Evolutionary conservation across 1,140 invertebrate species (phyloP), one percentile per base, ranked within the genome.

Genomic region (Cherax quadricarinatus): DNA sequence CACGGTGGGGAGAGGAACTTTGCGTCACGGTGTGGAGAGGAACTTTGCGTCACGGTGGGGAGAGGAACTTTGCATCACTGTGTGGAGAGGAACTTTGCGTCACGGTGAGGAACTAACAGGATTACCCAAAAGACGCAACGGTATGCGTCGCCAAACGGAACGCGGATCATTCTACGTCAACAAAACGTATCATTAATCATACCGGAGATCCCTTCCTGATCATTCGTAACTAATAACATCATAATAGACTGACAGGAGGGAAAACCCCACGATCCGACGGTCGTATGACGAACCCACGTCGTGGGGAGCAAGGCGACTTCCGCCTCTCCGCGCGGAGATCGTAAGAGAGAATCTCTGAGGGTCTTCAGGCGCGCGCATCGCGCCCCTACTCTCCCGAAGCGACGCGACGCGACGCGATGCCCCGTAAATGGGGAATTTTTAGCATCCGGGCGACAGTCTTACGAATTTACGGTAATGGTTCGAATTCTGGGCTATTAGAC

Each of bases 211-310:
- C 78, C 53, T 90, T 90, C 88, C 73, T 62, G 88, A 90, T 90
- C 88, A 90, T 57, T 84, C 88, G 88, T 90, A 90, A 90, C 88
- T 90, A 90, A 90, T 90, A 90, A 78, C 81, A 85, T 21, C 82
- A 90, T 90, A 90, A 90, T 90, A 66, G 88, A 21, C 10, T 9
- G 24, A 81, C 21, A 41, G 30, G 30, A 41, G 30, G 88, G 60
- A 84, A 85, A 81, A 70, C 83, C 88, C 18, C 88, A 66, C 70
- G 66, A 62, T 21, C 4, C 12, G 62, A 66, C 18, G 10, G 14
- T 66, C 4, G 12, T 18, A 18, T 3, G 16, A 66, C 62, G 12
- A 66, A 16, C 62, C 62, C 14, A 14, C 62, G 4, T 16, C 62
- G 6, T 18, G 57, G 57, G 70, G 24, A 24, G 66, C 24, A 14